Conservation (phyloP, 1,140 invertebrate species). For the Euura lappo region DNA sequence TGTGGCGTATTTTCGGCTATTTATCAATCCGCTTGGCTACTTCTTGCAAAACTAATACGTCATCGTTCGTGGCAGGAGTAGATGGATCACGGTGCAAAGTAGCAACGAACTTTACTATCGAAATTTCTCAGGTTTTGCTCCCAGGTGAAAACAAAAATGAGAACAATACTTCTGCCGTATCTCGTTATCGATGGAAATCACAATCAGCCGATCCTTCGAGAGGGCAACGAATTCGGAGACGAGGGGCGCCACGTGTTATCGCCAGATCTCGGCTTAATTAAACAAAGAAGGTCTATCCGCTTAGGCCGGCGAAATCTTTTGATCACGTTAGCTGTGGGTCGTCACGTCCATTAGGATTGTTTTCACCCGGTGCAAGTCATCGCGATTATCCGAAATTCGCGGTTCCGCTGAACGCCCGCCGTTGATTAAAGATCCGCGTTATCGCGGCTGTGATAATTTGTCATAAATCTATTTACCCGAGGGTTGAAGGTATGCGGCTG, state of each 20-base stretch:
- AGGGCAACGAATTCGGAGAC: not conserved
- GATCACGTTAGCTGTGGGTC: not conserved
- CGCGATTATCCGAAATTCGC: not conserved
- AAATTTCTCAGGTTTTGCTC: too few species aligned
- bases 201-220: not conserved
- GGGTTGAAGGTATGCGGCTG: too few species aligned
- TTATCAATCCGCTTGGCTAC: not conserved
- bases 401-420: too few species aligned
- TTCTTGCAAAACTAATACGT: conserved; percentile 3
- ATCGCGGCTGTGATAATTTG: too few species aligned
- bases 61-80: conserved; percentile 1
- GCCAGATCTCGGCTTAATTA: not conserved
- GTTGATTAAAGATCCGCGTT: too few species aligned
- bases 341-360: conserved; percentile 1
- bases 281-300: conserved; percentile 4
- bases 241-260: not conserved
- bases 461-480: too few species aligned
- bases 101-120: too few species aligned
- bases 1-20: not conserved
- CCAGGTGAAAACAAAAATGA: too few species aligned
- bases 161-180: too few species aligned
- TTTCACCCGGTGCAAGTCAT: not conserved
- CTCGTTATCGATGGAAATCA: too few species aligned
- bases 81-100: not conserved
- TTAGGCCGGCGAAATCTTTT: not conserved